Percentiles rank a stretch among this genome's conserved stretches.
These are phyloP conservation scores for Trichoplusia ni DNA, from an alignment of 1,140 invertebrate species.

Conservation along the genomic window DNA sequence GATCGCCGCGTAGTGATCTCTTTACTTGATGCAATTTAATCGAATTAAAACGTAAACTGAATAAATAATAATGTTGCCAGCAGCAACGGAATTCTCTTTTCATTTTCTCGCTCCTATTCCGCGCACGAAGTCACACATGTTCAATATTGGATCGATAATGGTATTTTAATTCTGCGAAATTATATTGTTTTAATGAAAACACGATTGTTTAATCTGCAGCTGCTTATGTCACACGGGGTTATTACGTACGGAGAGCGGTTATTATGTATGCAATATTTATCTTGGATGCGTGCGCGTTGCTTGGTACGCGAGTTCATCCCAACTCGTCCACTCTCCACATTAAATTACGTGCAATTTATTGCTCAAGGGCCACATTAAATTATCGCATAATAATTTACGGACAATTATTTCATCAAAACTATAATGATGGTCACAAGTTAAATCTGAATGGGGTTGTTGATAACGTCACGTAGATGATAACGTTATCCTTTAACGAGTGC, in stretches of 20 bases:
- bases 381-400: constrained; percentile 62
- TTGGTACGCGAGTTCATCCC: constrained; percentile 12
- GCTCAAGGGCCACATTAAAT: constrained; percentile 52
- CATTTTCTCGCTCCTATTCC: background rate
- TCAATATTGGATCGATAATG: constrained; percentile 21
- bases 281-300: constrained; percentile 36
- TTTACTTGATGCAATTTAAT: constrained; percentile 15
- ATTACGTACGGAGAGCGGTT: constrained; percentile 23
- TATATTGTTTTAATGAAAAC: constrained; percentile 35
- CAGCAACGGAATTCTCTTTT: background rate
- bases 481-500: background rate
- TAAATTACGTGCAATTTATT: constrained; percentile 68
- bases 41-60: constrained; percentile 10
- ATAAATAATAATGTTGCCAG: background rate
- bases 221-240: constrained; percentile 34
- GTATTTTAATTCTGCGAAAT: constrained; percentile 36
- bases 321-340: constrained; percentile 35
- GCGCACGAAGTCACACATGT: constrained; percentile 1
- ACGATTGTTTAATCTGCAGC: constrained; percentile 39
- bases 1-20: no score
- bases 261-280: constrained; percentile 53
- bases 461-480: constrained; percentile 3
- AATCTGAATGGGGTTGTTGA: background rate
- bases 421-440: constrained; percentile 39
- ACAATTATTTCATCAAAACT: constrained; percentile 61